A percentile compares a stretch with the other conserved stretches of the same genome.
phyloP scores from a whole-genome alignment of 1,140 invertebrate species.

The Geopemphigus sp. region DNA sequence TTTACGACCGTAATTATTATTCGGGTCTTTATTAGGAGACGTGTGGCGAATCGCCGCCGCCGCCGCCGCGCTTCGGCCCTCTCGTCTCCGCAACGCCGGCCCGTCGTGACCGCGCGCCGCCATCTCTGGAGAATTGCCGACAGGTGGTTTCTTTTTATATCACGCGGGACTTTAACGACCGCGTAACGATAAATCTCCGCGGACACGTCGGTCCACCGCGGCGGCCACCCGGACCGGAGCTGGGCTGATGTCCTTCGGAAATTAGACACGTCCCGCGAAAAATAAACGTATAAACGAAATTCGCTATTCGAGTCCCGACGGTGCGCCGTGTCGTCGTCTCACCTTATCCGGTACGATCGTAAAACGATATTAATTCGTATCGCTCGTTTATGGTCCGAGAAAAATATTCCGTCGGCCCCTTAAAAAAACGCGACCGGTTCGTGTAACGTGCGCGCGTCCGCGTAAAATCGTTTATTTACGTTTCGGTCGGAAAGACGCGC shows the following conservation, averaged over 20 bases:
- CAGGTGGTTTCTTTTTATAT: constrained; percentile 45
- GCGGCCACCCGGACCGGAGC: constrained; percentile 41
- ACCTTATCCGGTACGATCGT: too few relatives aligned
- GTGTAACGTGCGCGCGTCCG: too few relatives aligned
- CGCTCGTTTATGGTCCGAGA: background rate
- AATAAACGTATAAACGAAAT: background rate
- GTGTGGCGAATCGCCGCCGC: constrained; percentile 8
- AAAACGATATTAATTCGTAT: too few relatives aligned
- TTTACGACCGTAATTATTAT: constrained; percentile 47
- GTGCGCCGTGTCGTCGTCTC: background rate
- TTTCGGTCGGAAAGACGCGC: too few relatives aligned
- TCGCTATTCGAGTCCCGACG: too few relatives aligned
- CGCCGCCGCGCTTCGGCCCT: background rate
- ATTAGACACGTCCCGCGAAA: constrained; percentile 23
- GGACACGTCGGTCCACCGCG: background rate
- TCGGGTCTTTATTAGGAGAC: constrained; percentile 23
- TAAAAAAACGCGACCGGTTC: background rate
- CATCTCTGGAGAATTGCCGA: background rate
- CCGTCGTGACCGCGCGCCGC: background rate
- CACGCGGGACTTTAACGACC: constrained; percentile 41
- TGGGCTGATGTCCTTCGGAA: background rate
- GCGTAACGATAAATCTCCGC: constrained; percentile 30
- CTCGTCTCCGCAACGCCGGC: too few relatives aligned
- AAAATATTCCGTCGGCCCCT: background rate
- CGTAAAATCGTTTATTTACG: background rate